Base-by-base conservation (phyloP, 2,113 vertebrate species). In the Psammodynastes pulverulentus region DNA sequence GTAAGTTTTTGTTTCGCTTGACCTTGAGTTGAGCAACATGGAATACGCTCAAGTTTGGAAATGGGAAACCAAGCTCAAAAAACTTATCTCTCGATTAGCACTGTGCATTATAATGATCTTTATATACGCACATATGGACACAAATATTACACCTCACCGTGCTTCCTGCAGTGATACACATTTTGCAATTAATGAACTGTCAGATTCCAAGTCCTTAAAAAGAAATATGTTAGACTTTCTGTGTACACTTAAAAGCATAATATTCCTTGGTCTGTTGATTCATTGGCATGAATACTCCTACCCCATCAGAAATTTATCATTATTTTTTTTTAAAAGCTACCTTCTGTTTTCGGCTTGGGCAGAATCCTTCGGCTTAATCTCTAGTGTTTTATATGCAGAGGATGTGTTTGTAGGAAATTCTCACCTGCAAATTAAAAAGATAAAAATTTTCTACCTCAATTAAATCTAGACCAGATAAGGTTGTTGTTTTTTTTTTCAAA, bases 111-210 rank as follows among this genome's bases (percentile, higher is more conserved):
- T 21, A 90, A 72, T 52, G 34, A 79, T 43, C 34, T 5, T 79
- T 43, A 79, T 79, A 21, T 43, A 79, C 7, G 34, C 34, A 43
- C 72, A 79, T 79, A 79, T 43, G 72, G 34, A 90, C 67, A 53
- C 49, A 43, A 72, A 43, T 51, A 46, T 45, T 84, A n/a, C 43
- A 56, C 9, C 2, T n/a, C 2, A 8, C 34, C n/a, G 1, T 23
- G 24, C 46, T n/a, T 51, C 91, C 49, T 92, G 51, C 62, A 56
- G 91, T 52, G 10, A 92, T n/a, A 12, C 67, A 79, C 23, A 45
- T 15, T 84, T 53, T 84, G 49, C 91, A 88, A 88, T 92, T 88
- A 92, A 88, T 88, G 24, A 84, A 52, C 86, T 92, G 62, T 88
- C 87, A 56, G 86, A 84, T 92, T 88, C 26, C 51, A 84, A 15